Percentiles rank a stretch among this genome's conserved stretches.
Conservation (phyloP, 2,888 invertebrate genomes). For the Omphaloscelis lunosa region DNA sequence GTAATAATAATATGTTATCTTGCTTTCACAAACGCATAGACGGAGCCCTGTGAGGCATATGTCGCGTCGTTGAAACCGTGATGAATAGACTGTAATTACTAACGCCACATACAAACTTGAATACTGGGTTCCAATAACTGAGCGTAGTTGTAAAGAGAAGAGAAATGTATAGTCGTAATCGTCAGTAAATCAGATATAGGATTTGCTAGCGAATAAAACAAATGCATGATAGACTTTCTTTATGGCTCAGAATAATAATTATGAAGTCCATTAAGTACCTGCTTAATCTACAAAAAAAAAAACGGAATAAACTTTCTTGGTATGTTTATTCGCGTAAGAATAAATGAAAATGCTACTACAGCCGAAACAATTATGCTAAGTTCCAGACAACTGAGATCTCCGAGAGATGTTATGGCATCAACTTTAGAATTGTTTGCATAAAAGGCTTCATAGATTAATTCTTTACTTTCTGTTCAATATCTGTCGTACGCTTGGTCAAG, state of each 20-base stretch:
- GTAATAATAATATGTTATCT: slow-evolving; percentile 49
- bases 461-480: slow-evolving; percentile 37
- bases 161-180: slow-evolving; percentile 44
- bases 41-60: slow-evolving; percentile 7
- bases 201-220: slow-evolving; percentile 46
- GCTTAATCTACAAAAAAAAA: slow-evolving; percentile 4
- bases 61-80: slow-evolving; percentile 44
- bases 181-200: slow-evolving; percentile 32
- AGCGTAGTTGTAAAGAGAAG: slow-evolving; percentile 29
- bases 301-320: not conserved
- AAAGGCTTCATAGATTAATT: slow-evolving; percentile 8
- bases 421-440: slow-evolving; percentile 19
- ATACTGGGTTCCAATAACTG: slow-evolving; percentile 51
- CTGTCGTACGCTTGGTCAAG: slow-evolving; percentile 35
- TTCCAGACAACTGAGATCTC: slow-evolving; percentile 16
- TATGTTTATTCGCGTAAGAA: not conserved
- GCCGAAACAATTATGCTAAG: slow-evolving; percentile 31
- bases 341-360: slow-evolving; percentile 20
- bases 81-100: slow-evolving; percentile 75
- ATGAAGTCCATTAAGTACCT: not conserved
- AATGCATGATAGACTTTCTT: too few species aligned
- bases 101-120: slow-evolving; percentile 61
- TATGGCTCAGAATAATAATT: not conserved
- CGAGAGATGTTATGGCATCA: not conserved
- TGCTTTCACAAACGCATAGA: slow-evolving; percentile 54